Conservation (phyloP, 2,888 invertebrate species). For the Deilephila porcellus region DNA sequence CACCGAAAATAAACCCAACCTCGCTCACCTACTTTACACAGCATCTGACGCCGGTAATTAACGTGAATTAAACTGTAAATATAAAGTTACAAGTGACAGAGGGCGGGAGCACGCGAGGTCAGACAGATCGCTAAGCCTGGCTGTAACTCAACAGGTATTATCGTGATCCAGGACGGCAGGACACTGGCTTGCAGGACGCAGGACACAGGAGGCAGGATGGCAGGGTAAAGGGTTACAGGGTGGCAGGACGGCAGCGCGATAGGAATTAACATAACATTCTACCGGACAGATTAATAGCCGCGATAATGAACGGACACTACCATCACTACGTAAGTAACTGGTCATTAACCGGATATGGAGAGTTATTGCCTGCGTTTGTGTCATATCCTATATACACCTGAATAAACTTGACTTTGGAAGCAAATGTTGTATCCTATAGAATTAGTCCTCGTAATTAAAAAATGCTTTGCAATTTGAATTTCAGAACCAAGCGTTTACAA, state of each 20-base stretch:
- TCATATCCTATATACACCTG: neutral
- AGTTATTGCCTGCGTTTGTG: neutral
- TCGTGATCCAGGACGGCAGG: conserved; percentile 59
- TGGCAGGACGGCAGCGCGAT: conserved; percentile 52
- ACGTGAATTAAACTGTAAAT: conserved; percentile 36
- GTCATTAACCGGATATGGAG: neutral
- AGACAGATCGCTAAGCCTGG: conserved; percentile 60
- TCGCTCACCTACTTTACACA: neutral
- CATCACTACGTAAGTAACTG: conserved; percentile 13
- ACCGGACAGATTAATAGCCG: conserved; percentile 54
- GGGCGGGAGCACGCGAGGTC: conserved; percentile 44
- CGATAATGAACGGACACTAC: conserved; percentile 54
- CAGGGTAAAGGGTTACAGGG: no score
- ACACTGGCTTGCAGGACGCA: no score
- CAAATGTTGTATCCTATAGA: no score
- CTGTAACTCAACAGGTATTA: conserved; percentile 83
- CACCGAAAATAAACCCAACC: neutral
- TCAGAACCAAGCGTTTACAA: no score
- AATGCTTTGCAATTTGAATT: no score
- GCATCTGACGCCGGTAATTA: conserved; percentile 32
- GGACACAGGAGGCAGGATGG: no score
- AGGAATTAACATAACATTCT: conserved; percentile 68
- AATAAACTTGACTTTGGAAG: no score
- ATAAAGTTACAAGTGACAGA: conserved; percentile 42
- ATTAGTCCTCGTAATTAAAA: no score